Base-by-base conservation (phyloP, 2,797 vertebrate genomes). In the Sebastes kiyomatsui region DNA sequence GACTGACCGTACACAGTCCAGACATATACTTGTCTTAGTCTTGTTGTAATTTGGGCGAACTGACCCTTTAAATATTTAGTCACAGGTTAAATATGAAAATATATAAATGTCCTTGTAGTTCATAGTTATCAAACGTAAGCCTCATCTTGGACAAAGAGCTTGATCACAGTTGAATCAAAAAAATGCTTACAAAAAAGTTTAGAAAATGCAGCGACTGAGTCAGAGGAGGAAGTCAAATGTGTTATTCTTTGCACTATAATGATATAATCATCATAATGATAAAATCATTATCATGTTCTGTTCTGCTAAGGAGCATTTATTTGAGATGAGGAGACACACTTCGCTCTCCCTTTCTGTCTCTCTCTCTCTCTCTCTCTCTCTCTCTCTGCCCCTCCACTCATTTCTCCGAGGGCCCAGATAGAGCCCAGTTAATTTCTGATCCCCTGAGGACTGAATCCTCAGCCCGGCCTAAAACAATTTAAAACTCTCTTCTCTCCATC, bases 391-490 rank as follows among this genome's bases (percentile, higher is more conserved):
- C 32, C 61, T 67, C 22, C 60, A 20, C 46, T 84, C 67, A 74
- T 87, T 89, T 78, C 80, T 91, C 75, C 6, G 28, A 80, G 85
- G 84, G 76, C 60, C 77, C 74, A 59, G 76, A 92, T 83, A 78
- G 78, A 88, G 71, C 71, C 80, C 77, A 88, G 88, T 92, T 95
- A 84, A 93, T 93, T 93, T 90, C 72, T 81, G 76, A 84, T 80
- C 81, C 82, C 88, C 74, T 12, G 66, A 88, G 79, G 84, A 90
- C 80, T 67, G 69, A 89, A 88, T 88, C 72, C 76, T 91, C 81
- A 80, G 77, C 85, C 67, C 75, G 73, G 74, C 78, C 87, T 80
- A 77, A 91, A 87, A 91, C 79, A 80, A 88, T 92, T 92, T 90
- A 56, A 83, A 87, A 81, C 58, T 77, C 79, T 67, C 66, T 72